Evolutionary conservation across 2,888 invertebrate genomes (phyloP), one percentile per base, ranked within the genome.

Genomic region (Hypomecis punctinalis): DNA sequence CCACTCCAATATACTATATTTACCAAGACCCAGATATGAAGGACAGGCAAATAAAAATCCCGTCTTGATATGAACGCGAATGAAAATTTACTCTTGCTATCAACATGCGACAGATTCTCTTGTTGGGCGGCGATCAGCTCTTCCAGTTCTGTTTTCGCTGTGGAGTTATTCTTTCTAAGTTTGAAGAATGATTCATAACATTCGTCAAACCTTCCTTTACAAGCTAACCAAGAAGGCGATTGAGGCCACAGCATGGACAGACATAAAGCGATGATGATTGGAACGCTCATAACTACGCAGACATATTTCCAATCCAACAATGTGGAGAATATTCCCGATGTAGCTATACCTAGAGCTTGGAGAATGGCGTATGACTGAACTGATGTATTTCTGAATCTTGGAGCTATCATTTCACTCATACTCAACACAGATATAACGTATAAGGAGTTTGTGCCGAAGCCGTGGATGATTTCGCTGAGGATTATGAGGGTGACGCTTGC

Each of bases 181-280:
- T 66, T 69, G 10, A 43, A n/a, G 10, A 73, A 74, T 2, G 70
- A 51, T 40, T 40, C 35, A 48, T 66, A 69, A 48, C 72, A 71
- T 54, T 62, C 65, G 6, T 69, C 64, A 13, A 68, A 70, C 35
- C 70, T 61, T 11, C 67, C 70, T 64, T 66, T 74, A 47, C 64
- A 74, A 47, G 74, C 74, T 5, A 74, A 47, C 74, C 70, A 75
- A 0, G 65, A 57, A 8, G 74, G 74, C 5, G 74, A 73, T 10
- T 75, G 72, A 7, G 74, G 72, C 70, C 73, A 75, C 6, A 66
- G 35, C 1, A 68, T 49, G 0, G 65, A 59, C 7, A 70, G 45
- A 0, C 51, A 8, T 0, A 67, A 37, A n/a, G 71, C 70, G n/a
- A 62, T 6, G 1, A 58, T 9, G 11, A 64, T 63, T 0, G 68